Evolutionary conservation across 2,113 vertebrate species (phyloP), one percentile per base, ranked within the genome.

Genomic region (Dryoscopus gambensis): DNA sequence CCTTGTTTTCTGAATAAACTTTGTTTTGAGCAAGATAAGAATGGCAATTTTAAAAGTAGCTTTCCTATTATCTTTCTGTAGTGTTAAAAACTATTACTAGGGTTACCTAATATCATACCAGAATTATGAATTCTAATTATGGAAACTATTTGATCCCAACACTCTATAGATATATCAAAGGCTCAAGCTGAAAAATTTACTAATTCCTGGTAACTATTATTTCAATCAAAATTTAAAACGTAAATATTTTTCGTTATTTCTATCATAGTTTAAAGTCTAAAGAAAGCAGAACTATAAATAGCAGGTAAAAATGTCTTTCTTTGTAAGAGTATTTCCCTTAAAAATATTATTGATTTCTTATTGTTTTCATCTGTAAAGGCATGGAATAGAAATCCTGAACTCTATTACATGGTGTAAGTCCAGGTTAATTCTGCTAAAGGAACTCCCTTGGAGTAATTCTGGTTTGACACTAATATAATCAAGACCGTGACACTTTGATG

Each of bases 171-270:
- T 55, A 81, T 56, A 90, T 89, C 79, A 97, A 96, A 96, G 50
- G n/a, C 64, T 69, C 37, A 88, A 67, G 44, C n/a, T 96, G 84
- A 88, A 89, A 70, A 85, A 63, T 25, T 6, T 39, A 88, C 52
- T n/a, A 24, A 75, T 85, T 94, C 97, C 93, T 96, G 87, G 62
- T 88, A 96, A 95, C 64, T 75, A 87, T 97, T 97, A 95, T 71
- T 94, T 85, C 44, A 86, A 59, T 59, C 55, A 94, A 86, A 77
- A 27, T 42, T 55, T 74, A 59, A 91, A 81, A 90, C 15, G 31
- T 56, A 94, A 95, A 81, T 91, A 75, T 89, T 90, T 59, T 46
- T 94, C 27, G 69, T 95, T 97, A 95, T 86, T 82, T 52, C 50
- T 77, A 64, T 81, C 67, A 57, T 39, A 83, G 20, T 35, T 68